phyloP scores from a whole-genome alignment of 2,888 invertebrate species.

The Theodoxus fluviatilis region DNA sequence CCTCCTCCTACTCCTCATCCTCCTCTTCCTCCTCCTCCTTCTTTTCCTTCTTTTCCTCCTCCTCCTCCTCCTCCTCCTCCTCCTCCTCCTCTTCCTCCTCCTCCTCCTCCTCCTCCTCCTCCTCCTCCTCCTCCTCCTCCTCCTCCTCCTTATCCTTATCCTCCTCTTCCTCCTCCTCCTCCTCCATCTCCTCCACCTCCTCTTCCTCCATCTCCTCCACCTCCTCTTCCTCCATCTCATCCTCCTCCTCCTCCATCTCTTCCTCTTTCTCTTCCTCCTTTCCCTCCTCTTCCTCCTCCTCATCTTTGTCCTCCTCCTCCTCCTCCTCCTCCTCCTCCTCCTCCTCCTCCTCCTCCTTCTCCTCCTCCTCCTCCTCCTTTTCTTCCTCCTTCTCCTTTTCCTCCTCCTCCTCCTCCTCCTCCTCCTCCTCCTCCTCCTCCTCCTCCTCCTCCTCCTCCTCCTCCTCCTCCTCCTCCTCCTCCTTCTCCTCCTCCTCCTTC shows the following conservation, averaged over 20 bases:
- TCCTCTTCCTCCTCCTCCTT: background rate
- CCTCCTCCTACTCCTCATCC: background rate
- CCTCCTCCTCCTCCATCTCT: background rate
- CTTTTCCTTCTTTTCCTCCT: background rate
- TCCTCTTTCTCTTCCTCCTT: background rate
- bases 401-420: background rate
- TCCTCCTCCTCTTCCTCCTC: background rate
- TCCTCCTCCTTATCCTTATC: background rate
- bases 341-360: background rate
- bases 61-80: background rate
- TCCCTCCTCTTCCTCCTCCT: background rate
- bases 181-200: background rate
- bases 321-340: background rate
- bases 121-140: background rate
- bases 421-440: background rate
- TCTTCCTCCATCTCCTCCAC: background rate
- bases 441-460: conserved; percentile 66
- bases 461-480: conserved; percentile 64
- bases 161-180: background rate
- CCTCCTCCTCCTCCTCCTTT: background rate
- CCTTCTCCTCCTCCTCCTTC: conserved; percentile 69
- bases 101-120: background rate
- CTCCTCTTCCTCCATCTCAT: background rate
- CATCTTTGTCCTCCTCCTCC: background rate
- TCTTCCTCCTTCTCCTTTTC: background rate